Base-by-base conservation (phyloP, 2,113 vertebrate species). In the Sminthopsis crassicaudata region DNA sequence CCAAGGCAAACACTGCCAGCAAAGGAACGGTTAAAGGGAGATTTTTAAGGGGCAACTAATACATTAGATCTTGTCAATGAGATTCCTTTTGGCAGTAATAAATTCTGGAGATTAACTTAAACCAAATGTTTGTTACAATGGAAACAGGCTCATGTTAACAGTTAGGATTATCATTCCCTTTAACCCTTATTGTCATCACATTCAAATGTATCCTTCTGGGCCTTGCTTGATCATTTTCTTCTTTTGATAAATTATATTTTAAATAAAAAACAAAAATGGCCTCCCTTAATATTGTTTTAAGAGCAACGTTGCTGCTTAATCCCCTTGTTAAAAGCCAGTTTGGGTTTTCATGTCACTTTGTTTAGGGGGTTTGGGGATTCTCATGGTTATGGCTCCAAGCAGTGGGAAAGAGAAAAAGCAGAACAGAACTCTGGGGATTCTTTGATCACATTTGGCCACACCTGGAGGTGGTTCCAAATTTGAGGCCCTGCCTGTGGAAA, bases 71-170 rank as follows among this genome's bases (percentile, higher is more conserved):
- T 97, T 97, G 97, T 98, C 98, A 98, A 93, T 95, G 93, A 98
- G 98, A 97, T 98, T 98, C 97, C 96, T 98, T 97, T 97, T 98
- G 98, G 98, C 98, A 98, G 97, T 97, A 98, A 98, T 94, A 97
- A 94, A 97, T 97, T 97, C 96, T 94, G 5, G 93, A 97, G 97
- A 98, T 98, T 98, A 98, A 98, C 98, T 98, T 97, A 98, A 96
- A 97, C 98, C 97, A 98, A 98, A 98, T 98, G 98, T 98, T 98
- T 98, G 97, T 96, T 98, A 97, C 98, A 97, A 98, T 96, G 95
- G 92, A 96, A 98, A 98, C 1, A 0, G 93, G 96, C 93, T 98
- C 95, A 90, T 98, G 98, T 98, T 98, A 98, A 98, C 97, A 94
- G 97, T 98, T 97, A 97, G 94, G 97, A 96, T 98, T 98, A 95